A percentile compares a stretch with the other conserved stretches of the same genome.
These are phyloP conservation scores for Eilema sororculum DNA, from an alignment of 2,888 invertebrate genomes.

Conservation along the genomic window DNA sequence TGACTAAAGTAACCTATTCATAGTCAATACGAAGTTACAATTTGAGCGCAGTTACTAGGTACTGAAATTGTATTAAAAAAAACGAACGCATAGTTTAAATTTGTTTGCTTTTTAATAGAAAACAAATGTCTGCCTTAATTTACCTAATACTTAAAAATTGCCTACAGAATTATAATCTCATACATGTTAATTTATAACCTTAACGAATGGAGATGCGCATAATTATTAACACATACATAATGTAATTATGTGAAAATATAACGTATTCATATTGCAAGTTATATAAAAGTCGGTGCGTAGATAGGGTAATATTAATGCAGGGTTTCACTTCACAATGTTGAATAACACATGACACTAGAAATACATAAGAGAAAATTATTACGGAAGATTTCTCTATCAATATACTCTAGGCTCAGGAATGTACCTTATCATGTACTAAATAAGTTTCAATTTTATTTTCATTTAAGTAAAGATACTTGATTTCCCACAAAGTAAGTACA, in stretches of 20 bases:
- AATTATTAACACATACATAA: conserved; percentile 4
- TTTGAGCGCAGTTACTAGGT: not conserved
- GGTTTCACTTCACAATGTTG: conserved; percentile 2
- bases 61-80: no score
- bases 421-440: not conserved
- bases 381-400: not conserved
- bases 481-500: not conserved
- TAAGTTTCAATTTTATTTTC: not conserved
- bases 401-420: not conserved
- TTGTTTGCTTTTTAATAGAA: not conserved
- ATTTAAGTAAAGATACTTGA: not conserved
- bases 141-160: not conserved
- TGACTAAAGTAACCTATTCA: not conserved
- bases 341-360: not conserved
- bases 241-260: conserved; percentile 4
- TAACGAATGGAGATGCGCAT: not conserved
- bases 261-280: conserved; percentile 2
- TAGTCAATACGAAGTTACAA: not conserved
- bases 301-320: not conserved
- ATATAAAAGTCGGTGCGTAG: not conserved
- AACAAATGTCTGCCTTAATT: not conserved
- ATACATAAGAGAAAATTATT: not conserved
- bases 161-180: not conserved
- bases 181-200: not conserved
- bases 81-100: not conserved